Evolutionary conservation across 2,888 invertebrate genomes (phyloP), one percentile per base, ranked within the genome.

Genomic region (Metalampra italica): DNA sequence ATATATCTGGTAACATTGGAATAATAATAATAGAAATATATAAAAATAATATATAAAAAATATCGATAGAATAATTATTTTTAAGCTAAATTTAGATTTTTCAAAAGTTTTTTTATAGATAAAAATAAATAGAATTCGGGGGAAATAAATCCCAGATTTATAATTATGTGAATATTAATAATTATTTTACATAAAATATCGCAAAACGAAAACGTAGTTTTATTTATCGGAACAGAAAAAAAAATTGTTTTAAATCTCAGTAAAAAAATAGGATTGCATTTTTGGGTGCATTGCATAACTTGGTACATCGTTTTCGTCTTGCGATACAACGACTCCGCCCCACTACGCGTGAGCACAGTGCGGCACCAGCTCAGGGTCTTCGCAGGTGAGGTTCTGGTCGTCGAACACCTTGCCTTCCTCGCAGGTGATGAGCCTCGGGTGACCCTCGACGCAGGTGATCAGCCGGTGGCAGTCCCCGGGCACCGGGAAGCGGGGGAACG

Each of bases 401-500:
- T 97, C 96, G 68, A 97, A 95, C 45, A 96, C 93, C 79, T 96
- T 95, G 69, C 93, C 96, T 62, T 97, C 96, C 5, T 94, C 97
- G 71, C 97, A 97, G 50, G 94, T 92, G 68, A 97, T 95, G 57
- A 97, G 91, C 53, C 97, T 92, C 3, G 97, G 97, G 77, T 94
- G 93, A 29, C 96, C 96, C 66, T 97, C 95, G 39, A 97, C 97
- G 77, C 97, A 97, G 53, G 97, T 97, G 79, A 97, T 96, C 57
- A 97, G 91, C 51, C 94, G 92, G 73, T 94, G 94, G 75, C 96
- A 96, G 80, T 97, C 96, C 12, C 96, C 95, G 41, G 95, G 94
- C 9, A 97, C 95, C 3, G 97, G 92, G 90, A 96, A 97, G 59
- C 97, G 92, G 32, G 97, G 97, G 91, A 93, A 97, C 0, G 97